A percentile compares a stretch with the other conserved stretches of the same genome.
Evolutionary conservation across 2,797 vertebrate genomes (phyloP).

Genomic region (Phoebastria nigripes): DNA sequence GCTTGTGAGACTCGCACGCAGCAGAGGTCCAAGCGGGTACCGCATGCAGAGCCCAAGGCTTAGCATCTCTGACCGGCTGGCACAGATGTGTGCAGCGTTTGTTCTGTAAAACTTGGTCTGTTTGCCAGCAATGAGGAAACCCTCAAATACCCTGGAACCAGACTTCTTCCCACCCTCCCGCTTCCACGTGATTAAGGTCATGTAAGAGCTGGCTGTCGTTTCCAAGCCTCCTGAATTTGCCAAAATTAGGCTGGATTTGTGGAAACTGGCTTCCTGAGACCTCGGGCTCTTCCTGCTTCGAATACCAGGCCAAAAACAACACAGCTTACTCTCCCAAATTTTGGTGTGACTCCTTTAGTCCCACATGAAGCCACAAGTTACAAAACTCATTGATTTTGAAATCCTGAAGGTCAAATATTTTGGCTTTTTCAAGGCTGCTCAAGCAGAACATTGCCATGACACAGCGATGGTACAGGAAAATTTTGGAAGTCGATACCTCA

Average conservation of each 20-base stretch:
- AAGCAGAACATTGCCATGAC: neutral
- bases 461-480: neutral
- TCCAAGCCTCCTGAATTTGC: neutral
- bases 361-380: neutral
- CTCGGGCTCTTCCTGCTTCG: neutral
- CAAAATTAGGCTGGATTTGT: conserved; percentile 51
- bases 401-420: neutral
- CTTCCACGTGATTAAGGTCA: neutral
- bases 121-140: neutral
- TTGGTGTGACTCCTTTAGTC: neutral
- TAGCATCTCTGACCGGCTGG: neutral
- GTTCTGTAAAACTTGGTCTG: neutral
- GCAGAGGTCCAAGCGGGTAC: neutral
- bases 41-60: neutral
- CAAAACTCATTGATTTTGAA: neutral
- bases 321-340: neutral
- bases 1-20: fast-evolving
- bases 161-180: neutral
- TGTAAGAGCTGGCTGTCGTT: neutral
- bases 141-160: neutral
- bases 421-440: neutral
- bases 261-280: conserved; percentile 9
- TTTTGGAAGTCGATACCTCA: neutral
- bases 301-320: conserved; percentile 6
- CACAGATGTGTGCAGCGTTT: neutral